Percentiles rank a stretch among this genome's conserved stretches.
Conservation (phyloP, 2,113 vertebrate species). For the Xerus inauris region DNA sequence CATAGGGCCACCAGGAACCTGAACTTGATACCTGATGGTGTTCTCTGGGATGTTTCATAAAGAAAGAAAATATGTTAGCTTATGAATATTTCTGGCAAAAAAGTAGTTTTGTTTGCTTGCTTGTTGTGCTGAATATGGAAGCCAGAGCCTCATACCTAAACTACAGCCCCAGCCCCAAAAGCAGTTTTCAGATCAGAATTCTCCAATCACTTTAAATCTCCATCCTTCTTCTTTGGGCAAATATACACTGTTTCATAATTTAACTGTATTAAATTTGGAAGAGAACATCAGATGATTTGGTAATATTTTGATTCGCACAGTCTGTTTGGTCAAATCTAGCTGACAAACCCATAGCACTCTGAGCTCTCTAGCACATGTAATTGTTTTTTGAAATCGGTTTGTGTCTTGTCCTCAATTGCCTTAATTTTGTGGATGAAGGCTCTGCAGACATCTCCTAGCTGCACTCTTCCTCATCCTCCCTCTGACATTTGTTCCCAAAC, state of each 20-base stretch:
- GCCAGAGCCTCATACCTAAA: not conserved
- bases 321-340: not conserved
- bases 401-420: not conserved
- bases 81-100: not conserved
- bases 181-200: not conserved
- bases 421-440: not conserved
- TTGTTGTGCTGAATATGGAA: not conserved
- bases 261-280: not conserved
- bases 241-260: not conserved
- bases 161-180: not conserved
- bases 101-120: not conserved
- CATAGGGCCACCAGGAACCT: not conserved
- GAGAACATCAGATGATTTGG: not conserved
- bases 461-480: not conserved
- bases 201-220: not conserved
- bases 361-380: no score
- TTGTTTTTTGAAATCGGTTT: not conserved
- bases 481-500: not conserved
- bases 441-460: not conserved
- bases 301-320: not conserved
- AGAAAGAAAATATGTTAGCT: not conserved
- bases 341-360: not conserved
- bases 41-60: not conserved
- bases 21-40: not conserved
- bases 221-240: not conserved